Base-by-base conservation (phyloP, 1,140 invertebrate genomes). In the fruit fly (Drosophila melanogaster) region DNA sequence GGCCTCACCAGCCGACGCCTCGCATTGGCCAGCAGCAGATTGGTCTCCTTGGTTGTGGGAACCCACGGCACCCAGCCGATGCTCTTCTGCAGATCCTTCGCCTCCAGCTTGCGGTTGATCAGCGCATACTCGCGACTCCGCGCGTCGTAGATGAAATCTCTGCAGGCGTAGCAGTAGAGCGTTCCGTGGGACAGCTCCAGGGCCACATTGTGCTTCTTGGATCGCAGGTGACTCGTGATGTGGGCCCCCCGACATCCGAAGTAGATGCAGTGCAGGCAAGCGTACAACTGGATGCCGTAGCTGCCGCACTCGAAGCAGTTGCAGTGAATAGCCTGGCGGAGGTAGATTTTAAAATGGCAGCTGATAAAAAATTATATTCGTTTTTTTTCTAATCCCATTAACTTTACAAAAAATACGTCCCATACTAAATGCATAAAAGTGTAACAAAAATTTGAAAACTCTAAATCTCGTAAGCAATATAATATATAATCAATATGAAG, bases 111-210 rank as follows among this genome's bases (percentile, higher is more conserved):
- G 55, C 92, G 92, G 74, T 94, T 93, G 41, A 90, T 84, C 56
- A 93, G 90, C 19, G 95, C 95, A 64, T 96, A 95, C 24, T 94
- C 93, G 72, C 94, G 93, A 50, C 95, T 91, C 74, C 95, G 94
- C 73, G 94, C 92, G 91, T 98, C 97, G 93, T 98, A 98, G 41
- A 99, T 96, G 92, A 98, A 98, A 92, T 99, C 98, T 51, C 95
- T 94, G 92, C 98, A 99, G 91, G 95, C 94, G 91, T 96, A 95
- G 93, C 98, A 99, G 92, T 96, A 96, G n/a, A 99, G 94, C 89
- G 97, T 96, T 46, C 98, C 98, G 92, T 97, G 97, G 37, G 94
- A 94, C 14, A 99, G 92, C 91, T 99, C 98, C 66, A 99, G 94
- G 61, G 97, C 95, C 77, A 98, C 93, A 86, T 95, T 94, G 93